Evolutionary conservation across 2,888 invertebrate genomes (phyloP).

Genomic region (Bedellia somnulentella): DNA sequence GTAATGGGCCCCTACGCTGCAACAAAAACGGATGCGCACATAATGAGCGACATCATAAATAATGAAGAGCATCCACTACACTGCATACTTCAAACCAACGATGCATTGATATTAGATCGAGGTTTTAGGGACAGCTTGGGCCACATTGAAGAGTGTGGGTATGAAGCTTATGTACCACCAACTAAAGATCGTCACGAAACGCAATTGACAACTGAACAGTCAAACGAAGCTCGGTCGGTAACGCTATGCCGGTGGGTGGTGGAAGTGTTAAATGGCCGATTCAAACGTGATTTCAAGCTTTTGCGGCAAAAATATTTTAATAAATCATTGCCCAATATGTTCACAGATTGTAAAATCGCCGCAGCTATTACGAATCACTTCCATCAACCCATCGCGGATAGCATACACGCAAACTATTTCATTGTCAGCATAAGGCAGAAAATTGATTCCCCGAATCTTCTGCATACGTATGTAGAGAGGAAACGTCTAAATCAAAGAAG

Average conservation of each 20-base stretch:
- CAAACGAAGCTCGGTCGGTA: constrained; percentile 8
- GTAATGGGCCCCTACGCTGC: constrained; percentile 7
- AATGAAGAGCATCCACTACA: neutral
- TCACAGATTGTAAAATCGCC: too few relatives aligned
- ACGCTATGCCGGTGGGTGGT: constrained; percentile 9
- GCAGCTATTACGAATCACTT: too few relatives aligned
- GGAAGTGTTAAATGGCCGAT: constrained; percentile 7
- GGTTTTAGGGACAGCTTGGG: constrained; percentile 9
- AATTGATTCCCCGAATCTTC: too few relatives aligned
- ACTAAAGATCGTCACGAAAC: constrained; percentile 6
- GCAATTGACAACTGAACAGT: constrained; percentile 8
- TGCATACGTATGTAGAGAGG: too few relatives aligned
- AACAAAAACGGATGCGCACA: constrained; percentile 5
- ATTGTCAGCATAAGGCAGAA: too few relatives aligned
- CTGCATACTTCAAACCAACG: constrained; percentile 5
- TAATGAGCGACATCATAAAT: constrained; percentile 2
- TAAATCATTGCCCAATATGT: constrained; percentile 6
- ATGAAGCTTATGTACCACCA: constrained; percentile 7
- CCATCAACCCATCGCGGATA: too few relatives aligned
- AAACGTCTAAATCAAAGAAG: constrained; percentile 3
- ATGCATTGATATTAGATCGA: constrained; percentile 11
- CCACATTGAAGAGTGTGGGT: constrained; percentile 7
- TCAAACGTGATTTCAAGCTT: too few relatives aligned
- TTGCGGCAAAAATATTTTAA: too few relatives aligned
- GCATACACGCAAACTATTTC: too few relatives aligned